Evolutionary conservation across 1,140 invertebrate species (phyloP), one percentile per base, ranked within the genome.

Genomic region (Lepidurus packardi): DNA sequence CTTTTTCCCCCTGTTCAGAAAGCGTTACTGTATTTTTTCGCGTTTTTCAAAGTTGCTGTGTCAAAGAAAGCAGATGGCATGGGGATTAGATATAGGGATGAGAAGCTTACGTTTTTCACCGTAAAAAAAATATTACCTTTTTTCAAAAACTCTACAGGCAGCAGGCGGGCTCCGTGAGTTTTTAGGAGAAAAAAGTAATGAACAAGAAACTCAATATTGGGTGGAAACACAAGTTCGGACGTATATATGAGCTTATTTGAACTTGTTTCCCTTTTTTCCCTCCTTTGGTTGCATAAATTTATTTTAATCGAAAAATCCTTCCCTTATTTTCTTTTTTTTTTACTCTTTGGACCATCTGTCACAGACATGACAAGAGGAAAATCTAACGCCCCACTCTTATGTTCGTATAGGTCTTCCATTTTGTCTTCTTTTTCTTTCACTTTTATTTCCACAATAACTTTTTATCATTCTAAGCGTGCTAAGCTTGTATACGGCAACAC

Each of bases 221-320:
- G n/a, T 65, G 21, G 53, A 13, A 65, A 65, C 21, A 65, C 53
- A 65, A 65, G 53, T 65, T 65, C 45, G 10, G 34, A 34, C 34
- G 34, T 34, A 34, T 34, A 34, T 34, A 34, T 34, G 13, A 65
- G 53, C n/a, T 65, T 65, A 65, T 65, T 65, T 65, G 9, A 65
- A 65, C 53, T 65, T 65, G 21, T 65, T 21, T 7, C 53, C 21
- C 8, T n/a, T 65, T 65, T 65, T 65, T 65, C 21, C 53, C 7
- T 65, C 16, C 53, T 65, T 65, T 65, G 53, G 53, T 65, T 65
- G 53, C 53, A 65, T 65, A 65, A 65, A 65, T 65, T 21, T 65
- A 65, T 65, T 65, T 65, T 65, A 65, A 65, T 65, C 53, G 53
- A 65, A 65, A 65, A 65, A 65, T 65, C n/a, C 53, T 65, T 21